A percentile compares a stretch with the other conserved stretches of the same genome.
These are phyloP conservation scores for Coremacera marginata DNA, from an alignment of 2,888 invertebrate species.

Conservation along the genomic window DNA sequence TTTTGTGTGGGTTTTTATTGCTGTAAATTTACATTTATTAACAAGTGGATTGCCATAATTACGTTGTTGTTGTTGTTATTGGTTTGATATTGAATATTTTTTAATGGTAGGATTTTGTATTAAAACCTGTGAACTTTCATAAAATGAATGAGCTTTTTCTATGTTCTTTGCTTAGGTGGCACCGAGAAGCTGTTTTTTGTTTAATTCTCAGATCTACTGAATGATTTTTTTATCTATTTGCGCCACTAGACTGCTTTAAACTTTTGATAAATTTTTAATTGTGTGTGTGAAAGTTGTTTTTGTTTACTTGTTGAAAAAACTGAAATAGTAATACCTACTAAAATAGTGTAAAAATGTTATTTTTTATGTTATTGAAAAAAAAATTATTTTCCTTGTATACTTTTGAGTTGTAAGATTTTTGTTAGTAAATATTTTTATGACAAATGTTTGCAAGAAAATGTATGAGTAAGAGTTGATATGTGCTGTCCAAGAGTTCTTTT, in stretches of 20 bases:
- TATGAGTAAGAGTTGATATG: background rate
- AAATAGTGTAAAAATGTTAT: conserved; percentile 59
- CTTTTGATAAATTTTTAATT: no score
- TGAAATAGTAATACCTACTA: conserved; percentile 55
- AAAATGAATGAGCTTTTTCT: no score
- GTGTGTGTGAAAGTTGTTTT: background rate
- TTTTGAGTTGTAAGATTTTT: background rate
- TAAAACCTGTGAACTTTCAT: no score
- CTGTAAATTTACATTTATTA: conserved; percentile 45
- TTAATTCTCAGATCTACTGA: no score
- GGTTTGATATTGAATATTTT: background rate
- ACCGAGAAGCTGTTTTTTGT: no score
- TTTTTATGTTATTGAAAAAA: conserved; percentile 44
- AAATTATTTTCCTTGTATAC: conserved; percentile 49
- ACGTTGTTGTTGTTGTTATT: conserved; percentile 12
- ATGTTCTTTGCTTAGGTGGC: no score
- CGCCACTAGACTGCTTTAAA: no score
- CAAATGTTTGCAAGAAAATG: background rate
- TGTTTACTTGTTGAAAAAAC: conserved; percentile 4
- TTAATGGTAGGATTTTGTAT: no score
- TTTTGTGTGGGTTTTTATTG: conserved; percentile 27
- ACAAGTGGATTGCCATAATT: conserved; percentile 31
- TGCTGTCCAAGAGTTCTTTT: background rate
- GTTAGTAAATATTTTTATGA: background rate
- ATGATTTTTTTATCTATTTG: no score